Evolutionary conservation across 64 coral and sea anemone genomes (phyloP).

Genomic region (Montipora sp.): DNA sequence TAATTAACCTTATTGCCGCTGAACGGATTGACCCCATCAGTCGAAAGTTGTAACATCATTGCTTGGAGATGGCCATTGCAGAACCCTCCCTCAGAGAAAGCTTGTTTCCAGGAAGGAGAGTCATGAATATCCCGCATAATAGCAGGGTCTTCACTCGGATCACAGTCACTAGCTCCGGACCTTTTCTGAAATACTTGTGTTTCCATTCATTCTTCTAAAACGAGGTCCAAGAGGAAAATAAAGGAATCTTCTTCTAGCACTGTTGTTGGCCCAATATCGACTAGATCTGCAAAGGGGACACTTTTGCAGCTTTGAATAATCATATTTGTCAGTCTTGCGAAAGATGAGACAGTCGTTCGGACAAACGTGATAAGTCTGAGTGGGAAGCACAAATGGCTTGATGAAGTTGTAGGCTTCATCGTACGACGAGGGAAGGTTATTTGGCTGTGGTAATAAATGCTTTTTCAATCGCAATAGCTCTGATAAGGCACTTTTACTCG

Average conservation of each 20-base stretch:
- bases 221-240: constrained; percentile 17
- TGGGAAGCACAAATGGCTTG: constrained; percentile 46
- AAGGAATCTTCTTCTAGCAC: background rate
- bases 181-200: constrained; percentile 23
- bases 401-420: constrained; percentile 50
- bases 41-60: background rate
- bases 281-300: background rate
- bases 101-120: too few species aligned
- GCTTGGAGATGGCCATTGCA: too few species aligned
- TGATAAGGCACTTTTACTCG: constrained; percentile 69
- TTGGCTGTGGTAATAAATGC: constrained; percentile 24
- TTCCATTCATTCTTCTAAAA: constrained; percentile 30
- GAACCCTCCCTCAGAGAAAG: too few species aligned
- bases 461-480: background rate
- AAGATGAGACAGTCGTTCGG: constrained; percentile 73
- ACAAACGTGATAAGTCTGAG: constrained; percentile 48
- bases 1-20: constrained; percentile 4
- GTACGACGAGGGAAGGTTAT: constrained; percentile 39
- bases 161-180: background rate
- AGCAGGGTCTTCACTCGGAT: too few species aligned
- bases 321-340: background rate
- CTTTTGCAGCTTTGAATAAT: background rate
- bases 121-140: too few species aligned
- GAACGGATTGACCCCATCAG: constrained; percentile 28
- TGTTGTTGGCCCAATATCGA: background rate